phyloP scores from a whole-genome alignment of 2,113 vertebrate genomes.

The Sisor rabdophorus region DNA sequence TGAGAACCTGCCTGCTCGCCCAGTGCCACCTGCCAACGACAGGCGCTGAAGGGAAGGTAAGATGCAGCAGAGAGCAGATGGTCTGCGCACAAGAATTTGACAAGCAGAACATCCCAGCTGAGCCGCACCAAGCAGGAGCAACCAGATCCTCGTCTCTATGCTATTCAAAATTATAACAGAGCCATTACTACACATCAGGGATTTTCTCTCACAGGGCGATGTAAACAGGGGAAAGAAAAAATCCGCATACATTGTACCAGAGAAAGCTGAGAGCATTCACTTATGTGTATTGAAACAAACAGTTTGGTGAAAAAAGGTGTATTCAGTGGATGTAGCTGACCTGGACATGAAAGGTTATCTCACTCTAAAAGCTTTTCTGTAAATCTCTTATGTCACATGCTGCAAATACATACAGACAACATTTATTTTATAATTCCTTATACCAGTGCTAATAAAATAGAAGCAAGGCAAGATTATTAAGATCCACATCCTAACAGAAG shows the following conservation, averaged over 20 bases:
- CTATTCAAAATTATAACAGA: conserved; percentile 21
- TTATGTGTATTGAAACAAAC: background rate
- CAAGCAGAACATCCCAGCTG: conserved; percentile 22
- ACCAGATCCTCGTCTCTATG: conserved; percentile 11
- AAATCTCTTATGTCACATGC: background rate
- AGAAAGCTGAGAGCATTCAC: conserved; percentile 16
- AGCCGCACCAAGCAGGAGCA: conserved; percentile 25
- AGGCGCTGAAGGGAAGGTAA: conserved; percentile 37
- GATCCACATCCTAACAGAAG: too few relatives aligned
- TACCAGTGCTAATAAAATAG: background rate
- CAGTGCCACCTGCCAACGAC: conserved; percentile 36
- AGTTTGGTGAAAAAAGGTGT: background rate
- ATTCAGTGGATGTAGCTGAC: background rate
- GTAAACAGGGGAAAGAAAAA: background rate
- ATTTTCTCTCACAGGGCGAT: conserved; percentile 27
- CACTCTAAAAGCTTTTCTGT: background rate
- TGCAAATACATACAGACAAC: background rate
- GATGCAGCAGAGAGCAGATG: conserved; percentile 46
- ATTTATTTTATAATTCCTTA: background rate
- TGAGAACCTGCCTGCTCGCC: conserved; percentile 36
- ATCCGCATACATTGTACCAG: background rate
- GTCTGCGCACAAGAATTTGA: conserved; percentile 33
- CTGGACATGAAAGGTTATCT: background rate
- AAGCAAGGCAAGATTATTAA: too few relatives aligned
- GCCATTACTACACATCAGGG: conserved; percentile 28